Percentiles rank a stretch among this genome's conserved stretches.
phyloP scores from a whole-genome alignment of 2,797 vertebrate species.

The Decapterus maruadsi region DNA sequence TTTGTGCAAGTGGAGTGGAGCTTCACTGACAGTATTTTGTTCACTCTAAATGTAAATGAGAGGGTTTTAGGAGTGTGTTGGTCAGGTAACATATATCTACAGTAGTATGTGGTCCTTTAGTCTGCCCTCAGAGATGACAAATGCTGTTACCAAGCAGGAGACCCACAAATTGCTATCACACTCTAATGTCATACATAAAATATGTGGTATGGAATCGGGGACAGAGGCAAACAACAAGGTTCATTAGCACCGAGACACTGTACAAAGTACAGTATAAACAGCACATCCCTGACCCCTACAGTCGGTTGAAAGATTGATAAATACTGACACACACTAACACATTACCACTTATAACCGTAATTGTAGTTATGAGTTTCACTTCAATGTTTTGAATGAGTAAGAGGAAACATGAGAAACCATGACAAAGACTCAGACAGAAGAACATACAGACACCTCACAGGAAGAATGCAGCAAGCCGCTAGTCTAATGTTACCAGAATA shows the following conservation, averaged over 20 bases:
- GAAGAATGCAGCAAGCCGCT: neutral
- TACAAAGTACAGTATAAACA: no score
- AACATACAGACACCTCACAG: neutral
- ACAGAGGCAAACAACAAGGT: conserved; percentile 30
- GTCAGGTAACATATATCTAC: conserved; percentile 77
- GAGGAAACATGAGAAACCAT: neutral
- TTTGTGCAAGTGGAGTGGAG: conserved; percentile 77
- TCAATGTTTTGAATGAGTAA: neutral
- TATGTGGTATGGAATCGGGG: conserved; percentile 1
- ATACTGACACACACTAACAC: no score
- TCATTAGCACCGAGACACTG: conserved; percentile 11
- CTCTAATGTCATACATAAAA: conserved; percentile 42
- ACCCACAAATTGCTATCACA: conserved; percentile 42
- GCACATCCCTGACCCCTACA: no score
- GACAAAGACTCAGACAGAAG: neutral
- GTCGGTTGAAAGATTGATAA: no score
- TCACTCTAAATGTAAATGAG: conserved; percentile 92
- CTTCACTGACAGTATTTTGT: conserved; percentile 76
- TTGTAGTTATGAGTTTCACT: neutral
- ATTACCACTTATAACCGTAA: no score
- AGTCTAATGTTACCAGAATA: neutral
- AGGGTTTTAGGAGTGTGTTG: conserved; percentile 77
- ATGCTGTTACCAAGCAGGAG: conserved; percentile 58
- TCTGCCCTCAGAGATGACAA: conserved; percentile 74
- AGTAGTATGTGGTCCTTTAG: conserved; percentile 66